Percentiles rank a stretch among this genome's conserved stretches.
Evolutionary conservation across 2,888 invertebrate genomes (phyloP).

Genomic region (Venusia cambrica): DNA sequence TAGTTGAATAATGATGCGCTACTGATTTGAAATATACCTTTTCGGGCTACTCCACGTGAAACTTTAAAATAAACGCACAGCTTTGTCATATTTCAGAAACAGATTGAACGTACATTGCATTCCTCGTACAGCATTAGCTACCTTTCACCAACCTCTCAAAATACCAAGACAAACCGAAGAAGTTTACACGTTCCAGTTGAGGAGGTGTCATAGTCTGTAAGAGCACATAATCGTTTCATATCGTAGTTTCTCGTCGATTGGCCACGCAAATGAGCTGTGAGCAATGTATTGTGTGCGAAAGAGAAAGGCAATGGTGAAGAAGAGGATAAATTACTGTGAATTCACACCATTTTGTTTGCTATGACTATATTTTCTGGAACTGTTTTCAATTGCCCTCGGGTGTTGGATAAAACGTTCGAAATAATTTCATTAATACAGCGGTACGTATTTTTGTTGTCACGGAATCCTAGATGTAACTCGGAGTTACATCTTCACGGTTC

Average conservation of each 20-base stretch:
- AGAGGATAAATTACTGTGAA: constrained; percentile 39
- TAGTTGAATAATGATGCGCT: too few relatives aligned
- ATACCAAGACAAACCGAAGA: not conserved
- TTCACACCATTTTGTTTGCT: constrained; percentile 32
- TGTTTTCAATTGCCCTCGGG: not conserved
- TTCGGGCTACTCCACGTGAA: constrained; percentile 35
- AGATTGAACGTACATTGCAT: constrained; percentile 38
- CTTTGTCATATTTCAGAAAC: constrained; percentile 39
- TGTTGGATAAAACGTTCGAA: too few relatives aligned
- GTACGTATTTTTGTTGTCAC: too few relatives aligned
- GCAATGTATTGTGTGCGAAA: constrained; percentile 51
- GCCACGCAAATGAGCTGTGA: constrained; percentile 57
- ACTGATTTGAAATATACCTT: too few relatives aligned
- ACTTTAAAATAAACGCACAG: constrained; percentile 43
- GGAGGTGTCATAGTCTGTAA: constrained; percentile 27
- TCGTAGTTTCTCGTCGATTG: constrained; percentile 63
- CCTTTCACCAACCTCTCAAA: not conserved
- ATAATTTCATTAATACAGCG: too few relatives aligned
- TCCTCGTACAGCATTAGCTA: constrained; percentile 21
- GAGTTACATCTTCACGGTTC: too few relatives aligned
- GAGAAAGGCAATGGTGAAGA: constrained; percentile 42
- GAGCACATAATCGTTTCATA: constrained; percentile 53
- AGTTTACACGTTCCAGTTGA: constrained; percentile 31
- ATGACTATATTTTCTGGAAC: constrained; percentile 22
- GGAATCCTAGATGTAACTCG: too few relatives aligned